Conservation (phyloP, 2,113 vertebrate genomes). For the Brachyhypopomus gauderio region DNA sequence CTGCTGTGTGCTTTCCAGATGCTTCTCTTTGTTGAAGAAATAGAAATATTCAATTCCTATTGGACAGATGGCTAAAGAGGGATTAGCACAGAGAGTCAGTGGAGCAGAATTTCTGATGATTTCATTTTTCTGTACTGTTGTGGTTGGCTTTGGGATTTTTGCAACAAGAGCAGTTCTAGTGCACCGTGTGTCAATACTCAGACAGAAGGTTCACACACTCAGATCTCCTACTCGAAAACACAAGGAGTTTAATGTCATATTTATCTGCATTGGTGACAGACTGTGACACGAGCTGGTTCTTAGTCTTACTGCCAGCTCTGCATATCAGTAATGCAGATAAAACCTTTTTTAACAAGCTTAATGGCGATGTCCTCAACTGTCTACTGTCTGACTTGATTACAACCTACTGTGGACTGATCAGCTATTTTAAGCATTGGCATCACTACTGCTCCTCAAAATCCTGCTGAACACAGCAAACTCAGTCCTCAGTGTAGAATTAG, state of each 20-base stretch:
- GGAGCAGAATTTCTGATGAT: too few relatives aligned
- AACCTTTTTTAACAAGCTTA: background rate
- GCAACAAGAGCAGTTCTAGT: background rate
- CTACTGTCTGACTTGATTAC: constrained; percentile 14
- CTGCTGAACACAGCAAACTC: background rate
- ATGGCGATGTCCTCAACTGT: constrained; percentile 6
- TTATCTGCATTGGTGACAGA: too few relatives aligned
- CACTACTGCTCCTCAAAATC: background rate
- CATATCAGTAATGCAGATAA: too few relatives aligned
- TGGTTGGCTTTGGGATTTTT: background rate
- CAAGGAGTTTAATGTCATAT: too few relatives aligned
- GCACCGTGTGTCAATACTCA: background rate
- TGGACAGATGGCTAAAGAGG: background rate
- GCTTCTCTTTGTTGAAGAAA: constrained; percentile 4
- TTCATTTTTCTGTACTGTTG: background rate
- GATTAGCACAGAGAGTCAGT: background rate
- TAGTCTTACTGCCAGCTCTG: background rate
- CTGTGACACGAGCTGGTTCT: background rate
- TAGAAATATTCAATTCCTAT: background rate
- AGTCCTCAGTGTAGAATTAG: background rate
- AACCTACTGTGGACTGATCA: background rate
- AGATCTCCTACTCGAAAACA: too few relatives aligned
- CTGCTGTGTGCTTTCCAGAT: background rate
- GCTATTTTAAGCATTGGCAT: background rate
- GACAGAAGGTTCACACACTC: too few relatives aligned